Conservation (phyloP, 2,797 vertebrate species). For the Perodicticus potto region DNA sequence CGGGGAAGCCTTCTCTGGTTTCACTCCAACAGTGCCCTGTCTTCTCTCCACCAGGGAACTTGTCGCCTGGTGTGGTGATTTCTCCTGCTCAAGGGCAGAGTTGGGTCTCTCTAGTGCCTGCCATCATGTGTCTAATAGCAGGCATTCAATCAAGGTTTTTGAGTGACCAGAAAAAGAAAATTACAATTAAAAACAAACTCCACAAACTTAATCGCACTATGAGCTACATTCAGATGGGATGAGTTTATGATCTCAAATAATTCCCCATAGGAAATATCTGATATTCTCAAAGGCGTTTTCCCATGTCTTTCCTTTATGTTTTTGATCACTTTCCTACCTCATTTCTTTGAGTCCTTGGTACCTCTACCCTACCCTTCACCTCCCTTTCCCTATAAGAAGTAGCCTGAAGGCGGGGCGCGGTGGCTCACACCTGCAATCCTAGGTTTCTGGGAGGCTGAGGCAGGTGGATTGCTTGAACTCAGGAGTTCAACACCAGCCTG, state of each 20-base stretch:
- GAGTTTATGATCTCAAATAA: conserved; percentile 1
- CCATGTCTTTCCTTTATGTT: neutral
- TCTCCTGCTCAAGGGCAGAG: neutral
- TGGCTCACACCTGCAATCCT: too few species aligned
- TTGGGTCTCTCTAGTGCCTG: neutral
- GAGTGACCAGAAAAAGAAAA: neutral
- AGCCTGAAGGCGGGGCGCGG: neutral
- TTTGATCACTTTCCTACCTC: neutral
- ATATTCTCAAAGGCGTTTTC: neutral
- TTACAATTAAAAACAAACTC: neutral
- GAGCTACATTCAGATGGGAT: neutral
- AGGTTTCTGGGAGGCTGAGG: too few species aligned
- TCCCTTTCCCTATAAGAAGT: neutral
- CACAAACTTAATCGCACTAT: neutral
- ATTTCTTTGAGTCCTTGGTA: neutral
- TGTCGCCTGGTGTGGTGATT: neutral
- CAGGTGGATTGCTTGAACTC: too few species aligned
- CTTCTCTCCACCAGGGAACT: neutral
- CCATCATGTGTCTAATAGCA: neutral
- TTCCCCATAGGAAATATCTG: neutral
- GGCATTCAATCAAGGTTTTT: neutral
- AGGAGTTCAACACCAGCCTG: too few species aligned
- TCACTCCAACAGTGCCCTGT: neutral
- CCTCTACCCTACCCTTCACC: neutral
- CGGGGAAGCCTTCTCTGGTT: neutral